Conservation (phyloP, 2,888 invertebrate genomes). For the Cerastis leucographa region DNA sequence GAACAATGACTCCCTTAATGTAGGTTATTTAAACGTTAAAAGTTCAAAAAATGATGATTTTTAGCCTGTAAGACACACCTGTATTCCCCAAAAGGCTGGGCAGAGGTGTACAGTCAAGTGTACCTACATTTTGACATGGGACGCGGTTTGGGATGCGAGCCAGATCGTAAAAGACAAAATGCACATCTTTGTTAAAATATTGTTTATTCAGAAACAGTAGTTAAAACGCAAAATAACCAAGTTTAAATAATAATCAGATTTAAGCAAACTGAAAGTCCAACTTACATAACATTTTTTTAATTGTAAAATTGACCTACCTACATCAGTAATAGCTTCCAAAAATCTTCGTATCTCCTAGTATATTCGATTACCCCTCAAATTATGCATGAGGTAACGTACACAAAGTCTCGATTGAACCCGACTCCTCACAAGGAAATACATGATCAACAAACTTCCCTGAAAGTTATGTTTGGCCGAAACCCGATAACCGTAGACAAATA, state of each 20-base stretch:
- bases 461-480: slow-evolving; percentile 16
- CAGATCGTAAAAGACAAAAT: no score
- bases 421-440: slow-evolving; percentile 23
- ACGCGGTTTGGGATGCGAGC: no score
- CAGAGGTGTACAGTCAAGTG: neutral
- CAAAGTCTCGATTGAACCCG: slow-evolving; percentile 7
- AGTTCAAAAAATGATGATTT: neutral
- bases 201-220: no score
- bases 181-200: no score
- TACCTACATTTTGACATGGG: neutral
- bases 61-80: neutral
- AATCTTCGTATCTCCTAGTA: neutral
- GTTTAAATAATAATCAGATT: neutral
- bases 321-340: neutral
- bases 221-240: no score
- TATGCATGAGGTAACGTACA: slow-evolving; percentile 7
- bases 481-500: slow-evolving; percentile 17
- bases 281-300: no score
- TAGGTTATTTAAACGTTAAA: neutral
- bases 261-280: neutral
- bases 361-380: slow-evolving; percentile 9
- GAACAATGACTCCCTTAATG: no score
- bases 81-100: neutral
- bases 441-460: slow-evolving; percentile 19
- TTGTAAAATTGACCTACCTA: no score